Conservation (phyloP, 2,888 invertebrate species). For the Ormyrus nitidulus region DNA sequence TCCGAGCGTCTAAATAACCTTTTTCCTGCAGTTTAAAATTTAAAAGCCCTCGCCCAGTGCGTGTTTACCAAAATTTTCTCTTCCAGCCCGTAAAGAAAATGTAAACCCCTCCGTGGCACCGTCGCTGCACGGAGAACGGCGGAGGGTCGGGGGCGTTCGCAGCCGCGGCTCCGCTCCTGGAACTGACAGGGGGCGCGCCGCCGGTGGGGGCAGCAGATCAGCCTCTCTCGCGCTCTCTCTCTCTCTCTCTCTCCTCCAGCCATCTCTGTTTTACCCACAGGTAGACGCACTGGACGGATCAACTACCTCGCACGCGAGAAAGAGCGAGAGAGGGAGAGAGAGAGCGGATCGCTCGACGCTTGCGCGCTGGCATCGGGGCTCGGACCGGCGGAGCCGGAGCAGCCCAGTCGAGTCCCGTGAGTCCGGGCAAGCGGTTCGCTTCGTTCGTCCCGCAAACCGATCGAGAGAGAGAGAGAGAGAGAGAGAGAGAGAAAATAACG, state of each 20-base stretch:
- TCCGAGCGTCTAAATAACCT: too few relatives aligned
- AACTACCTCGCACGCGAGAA: not conserved
- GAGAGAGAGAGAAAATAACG: not conserved
- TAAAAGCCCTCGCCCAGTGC: too few relatives aligned
- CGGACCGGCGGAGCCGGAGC: constrained; percentile 59
- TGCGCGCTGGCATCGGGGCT: constrained; percentile 62
- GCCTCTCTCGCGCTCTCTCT: constrained; percentile 21
- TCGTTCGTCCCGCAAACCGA: not conserved
- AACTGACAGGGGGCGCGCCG: constrained; percentile 44
- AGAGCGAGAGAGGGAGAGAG: constrained; percentile 7
- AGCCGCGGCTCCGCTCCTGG: constrained; percentile 25
- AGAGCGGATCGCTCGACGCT: constrained; percentile 56
- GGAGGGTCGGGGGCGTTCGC: not conserved
- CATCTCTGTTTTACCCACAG: not conserved
- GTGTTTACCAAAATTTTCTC: too few relatives aligned
- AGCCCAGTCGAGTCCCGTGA: constrained; percentile 74
- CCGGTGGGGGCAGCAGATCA: constrained; percentile 46
- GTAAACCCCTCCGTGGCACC: too few relatives aligned
- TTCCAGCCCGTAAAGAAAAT: too few relatives aligned
- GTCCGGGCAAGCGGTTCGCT: constrained; percentile 70
- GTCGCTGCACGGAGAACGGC: too few relatives aligned
- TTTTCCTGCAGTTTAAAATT: too few relatives aligned
- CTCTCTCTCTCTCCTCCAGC: not conserved
- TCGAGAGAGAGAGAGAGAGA: constrained; percentile 1
- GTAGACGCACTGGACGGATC: not conserved